phyloP scores from a whole-genome alignment of 2,113 vertebrate genomes.

The Empidonax alnorum region DNA sequence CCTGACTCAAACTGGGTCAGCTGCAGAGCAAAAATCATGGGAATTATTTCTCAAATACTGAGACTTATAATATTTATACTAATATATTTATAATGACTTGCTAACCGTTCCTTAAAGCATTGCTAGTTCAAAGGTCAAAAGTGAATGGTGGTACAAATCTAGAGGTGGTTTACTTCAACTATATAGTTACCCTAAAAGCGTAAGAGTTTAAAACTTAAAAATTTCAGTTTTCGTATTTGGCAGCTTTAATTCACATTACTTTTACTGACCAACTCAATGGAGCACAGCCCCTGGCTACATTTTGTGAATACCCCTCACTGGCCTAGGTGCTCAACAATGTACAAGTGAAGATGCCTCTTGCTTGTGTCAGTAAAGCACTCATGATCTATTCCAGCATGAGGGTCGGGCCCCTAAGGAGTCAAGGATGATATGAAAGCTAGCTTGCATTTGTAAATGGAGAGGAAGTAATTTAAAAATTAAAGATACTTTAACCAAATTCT shows the following conservation, averaged over 20 bases:
- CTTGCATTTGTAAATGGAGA: background rate
- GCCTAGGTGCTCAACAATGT: background rate
- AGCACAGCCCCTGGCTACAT: background rate
- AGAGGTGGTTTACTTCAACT: background rate
- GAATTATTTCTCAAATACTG: background rate
- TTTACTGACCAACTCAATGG: background rate
- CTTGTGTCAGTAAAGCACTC: background rate
- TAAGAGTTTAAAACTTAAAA: background rate
- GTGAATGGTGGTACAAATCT: background rate
- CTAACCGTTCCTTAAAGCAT: background rate
- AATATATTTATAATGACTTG: background rate
- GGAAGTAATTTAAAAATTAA: conserved; percentile 13
- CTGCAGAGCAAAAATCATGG: background rate
- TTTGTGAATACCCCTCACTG: background rate
- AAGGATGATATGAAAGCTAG: background rate
- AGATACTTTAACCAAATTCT: background rate
- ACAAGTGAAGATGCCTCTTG: background rate
- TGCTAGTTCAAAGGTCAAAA: background rate
- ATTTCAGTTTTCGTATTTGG: background rate
- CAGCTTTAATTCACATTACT: background rate
- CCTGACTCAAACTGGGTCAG: background rate
- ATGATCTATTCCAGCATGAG: background rate
- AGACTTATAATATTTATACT: background rate
- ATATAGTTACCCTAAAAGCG: background rate
- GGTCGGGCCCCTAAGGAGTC: background rate